Percentiles rank a stretch among this genome's conserved stretches.
Evolutionary conservation across 2,888 invertebrate genomes (phyloP).

Genomic region (Autographa pulchrina): DNA sequence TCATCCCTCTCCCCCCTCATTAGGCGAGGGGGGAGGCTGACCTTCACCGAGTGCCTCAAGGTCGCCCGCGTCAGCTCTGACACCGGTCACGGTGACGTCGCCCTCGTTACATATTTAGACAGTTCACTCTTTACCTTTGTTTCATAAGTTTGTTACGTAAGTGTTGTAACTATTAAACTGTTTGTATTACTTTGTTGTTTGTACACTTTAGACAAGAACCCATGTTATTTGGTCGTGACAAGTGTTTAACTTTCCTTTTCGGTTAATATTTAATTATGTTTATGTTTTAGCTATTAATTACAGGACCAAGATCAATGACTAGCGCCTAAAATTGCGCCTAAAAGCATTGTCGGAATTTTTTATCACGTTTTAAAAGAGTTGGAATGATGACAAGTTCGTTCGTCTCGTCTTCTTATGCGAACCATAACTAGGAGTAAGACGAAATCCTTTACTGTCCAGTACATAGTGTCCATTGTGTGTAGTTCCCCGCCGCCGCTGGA

Average conservation of each 20-base stretch:
- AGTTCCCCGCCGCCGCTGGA: conserved; percentile 77
- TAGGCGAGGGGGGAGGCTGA: not conserved
- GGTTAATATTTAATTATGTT: conserved; percentile 1
- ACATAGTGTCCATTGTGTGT: not conserved
- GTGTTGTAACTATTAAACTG: conserved; percentile 31
- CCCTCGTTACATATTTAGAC: conserved; percentile 43
- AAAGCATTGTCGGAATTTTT: no score
- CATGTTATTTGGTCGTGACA: not conserved
- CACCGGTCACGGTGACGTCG: conserved; percentile 14
- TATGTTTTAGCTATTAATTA: not conserved
- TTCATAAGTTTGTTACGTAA: conserved; percentile 40
- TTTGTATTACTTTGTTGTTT: conserved; percentile 19
- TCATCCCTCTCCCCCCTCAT: not conserved
- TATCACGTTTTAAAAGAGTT: no score
- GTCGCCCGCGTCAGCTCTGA: conserved; percentile 8
- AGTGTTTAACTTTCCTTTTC: not conserved
- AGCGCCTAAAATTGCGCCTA: no score
- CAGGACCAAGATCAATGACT: not conserved
- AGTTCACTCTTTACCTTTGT: conserved; percentile 36
- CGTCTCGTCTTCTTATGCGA: no score
- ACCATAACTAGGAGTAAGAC: no score
- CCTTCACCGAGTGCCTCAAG: conserved; percentile 9
- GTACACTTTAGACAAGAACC: not conserved
- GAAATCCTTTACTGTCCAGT: not conserved
- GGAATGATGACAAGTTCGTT: no score